Conservation (phyloP, 2,797 vertebrate genomes). For the Melanotaenia parkinsoni region DNA sequence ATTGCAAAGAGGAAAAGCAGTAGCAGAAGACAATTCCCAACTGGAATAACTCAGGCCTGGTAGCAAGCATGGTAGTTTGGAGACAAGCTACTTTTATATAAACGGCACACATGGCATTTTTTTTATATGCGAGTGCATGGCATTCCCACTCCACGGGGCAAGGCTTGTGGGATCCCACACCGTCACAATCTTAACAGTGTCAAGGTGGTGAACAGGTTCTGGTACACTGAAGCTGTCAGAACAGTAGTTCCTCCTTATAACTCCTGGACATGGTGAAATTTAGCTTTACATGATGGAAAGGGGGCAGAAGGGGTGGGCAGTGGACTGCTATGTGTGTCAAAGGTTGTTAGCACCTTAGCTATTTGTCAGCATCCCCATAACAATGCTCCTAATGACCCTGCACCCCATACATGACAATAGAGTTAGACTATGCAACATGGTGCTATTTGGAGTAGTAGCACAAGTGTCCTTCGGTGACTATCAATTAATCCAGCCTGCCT, state of each 20-base stretch:
- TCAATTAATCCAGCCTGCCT: slow-evolving; percentile 69
- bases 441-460: slow-evolving; percentile 71
- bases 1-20: slow-evolving; percentile 45
- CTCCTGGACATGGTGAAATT: slow-evolving; percentile 65
- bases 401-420: slow-evolving; percentile 62
- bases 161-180: slow-evolving; percentile 22
- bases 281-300: slow-evolving; percentile 55
- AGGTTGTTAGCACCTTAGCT: slow-evolving; percentile 83
- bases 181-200: slow-evolving; percentile 36
- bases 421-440: slow-evolving; percentile 50
- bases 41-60: slow-evolving; percentile 63
- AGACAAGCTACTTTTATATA: slow-evolving; percentile 61
- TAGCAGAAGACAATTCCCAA: slow-evolving; percentile 66
- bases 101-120: slow-evolving; percentile 46
- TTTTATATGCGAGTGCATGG: slow-evolving; percentile 67
- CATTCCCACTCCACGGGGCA: slow-evolving; percentile 57
- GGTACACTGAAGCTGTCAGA: slow-evolving; percentile 52
- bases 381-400: slow-evolving; percentile 76
- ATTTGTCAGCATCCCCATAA: slow-evolving; percentile 82
- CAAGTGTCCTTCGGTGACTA: slow-evolving; percentile 60
- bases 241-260: slow-evolving; percentile 56
- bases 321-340: slow-evolving; percentile 80
- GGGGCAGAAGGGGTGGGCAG: slow-evolving; percentile 55
- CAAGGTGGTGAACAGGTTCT: slow-evolving; percentile 54
- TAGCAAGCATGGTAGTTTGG: slow-evolving; percentile 46